These are phyloP conservation scores for Sylvietta virens DNA, from an alignment of 2,113 vertebrate genomes.

Conservation along the genomic window DNA sequence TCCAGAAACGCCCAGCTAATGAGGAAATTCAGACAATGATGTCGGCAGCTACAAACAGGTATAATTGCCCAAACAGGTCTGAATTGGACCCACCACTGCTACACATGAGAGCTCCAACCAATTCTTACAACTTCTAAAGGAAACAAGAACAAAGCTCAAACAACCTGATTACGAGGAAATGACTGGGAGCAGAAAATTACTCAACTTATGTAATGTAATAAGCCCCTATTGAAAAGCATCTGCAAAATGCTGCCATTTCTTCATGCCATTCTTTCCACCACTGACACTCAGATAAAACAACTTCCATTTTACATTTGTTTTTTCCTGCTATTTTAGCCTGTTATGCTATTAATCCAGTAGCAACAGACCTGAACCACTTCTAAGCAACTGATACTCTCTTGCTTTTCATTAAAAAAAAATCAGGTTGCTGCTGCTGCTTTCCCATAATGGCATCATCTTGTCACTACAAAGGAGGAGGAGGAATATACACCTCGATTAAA, in stretches of 20 bases:
- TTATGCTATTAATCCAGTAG: neutral
- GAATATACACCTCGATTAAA: neutral
- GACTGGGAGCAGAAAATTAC: conserved; percentile 26
- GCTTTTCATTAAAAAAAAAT: neutral
- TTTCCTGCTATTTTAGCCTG: conserved; percentile 4
- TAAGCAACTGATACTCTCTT: neutral
- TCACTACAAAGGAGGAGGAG: conserved; percentile 7
- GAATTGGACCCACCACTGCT: neutral
- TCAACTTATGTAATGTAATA: conserved; percentile 12
- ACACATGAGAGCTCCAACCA: neutral
- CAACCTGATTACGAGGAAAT: neutral
- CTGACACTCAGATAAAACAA: neutral
- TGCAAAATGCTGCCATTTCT: neutral
- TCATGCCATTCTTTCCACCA: neutral
- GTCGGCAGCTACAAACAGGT: neutral
- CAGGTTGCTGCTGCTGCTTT: neutral
- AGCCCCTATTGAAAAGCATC: neutral
- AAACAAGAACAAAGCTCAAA: conserved; percentile 33
- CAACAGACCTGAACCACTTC: conserved; percentile 5
- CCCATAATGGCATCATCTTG: neutral
- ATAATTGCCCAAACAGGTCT: neutral
- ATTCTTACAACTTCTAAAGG: neutral
- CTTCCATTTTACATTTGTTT: neutral
- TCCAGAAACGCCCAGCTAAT: neutral
- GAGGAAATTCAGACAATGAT: neutral